Evolutionary conservation across 1,140 invertebrate genomes (phyloP).

Genomic region (Physella acuta): DNA sequence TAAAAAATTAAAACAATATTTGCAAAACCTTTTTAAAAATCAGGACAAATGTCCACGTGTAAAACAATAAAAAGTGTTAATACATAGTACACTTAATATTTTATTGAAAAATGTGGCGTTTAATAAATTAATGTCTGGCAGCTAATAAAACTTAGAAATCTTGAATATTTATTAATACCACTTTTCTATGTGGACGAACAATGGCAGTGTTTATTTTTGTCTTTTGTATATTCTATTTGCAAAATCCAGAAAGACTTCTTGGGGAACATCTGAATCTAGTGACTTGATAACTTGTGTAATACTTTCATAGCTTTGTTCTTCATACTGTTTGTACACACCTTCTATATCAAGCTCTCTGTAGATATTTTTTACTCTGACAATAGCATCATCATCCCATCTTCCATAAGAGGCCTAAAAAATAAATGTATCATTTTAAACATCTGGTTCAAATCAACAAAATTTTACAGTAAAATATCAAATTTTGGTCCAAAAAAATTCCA

Average conservation of each 20-base stretch:
- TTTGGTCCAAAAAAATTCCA: no score
- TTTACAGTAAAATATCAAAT: no score
- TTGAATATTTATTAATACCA: no score
- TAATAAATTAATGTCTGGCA: no score
- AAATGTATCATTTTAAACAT: slow-evolving; percentile 68
- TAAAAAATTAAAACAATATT: no score
- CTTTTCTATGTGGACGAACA: no score
- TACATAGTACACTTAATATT: no score
- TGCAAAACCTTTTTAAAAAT: no score
- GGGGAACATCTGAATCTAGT: slow-evolving; percentile 40
- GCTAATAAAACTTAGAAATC: no score
- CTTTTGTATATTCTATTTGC: slow-evolving; percentile 61
- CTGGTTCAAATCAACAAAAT: slow-evolving; percentile 68
- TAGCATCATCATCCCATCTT: slow-evolving; percentile 68
- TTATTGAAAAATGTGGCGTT: no score
- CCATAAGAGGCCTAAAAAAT: slow-evolving; percentile 75
- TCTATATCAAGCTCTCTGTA: slow-evolving; percentile 80
- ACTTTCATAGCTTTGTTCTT: slow-evolving; percentile 69
- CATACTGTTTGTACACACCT: slow-evolving; percentile 78
- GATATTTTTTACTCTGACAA: slow-evolving; percentile 74
- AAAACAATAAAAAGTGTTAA: no score
- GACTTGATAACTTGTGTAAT: slow-evolving; percentile 49
- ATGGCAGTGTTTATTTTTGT: slow-evolving; percentile 44
- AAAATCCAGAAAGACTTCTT: slow-evolving; percentile 55
- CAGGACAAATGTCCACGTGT: no score